Conservation (phyloP, 2,888 invertebrate species). For the Drosophila dives region DNA sequence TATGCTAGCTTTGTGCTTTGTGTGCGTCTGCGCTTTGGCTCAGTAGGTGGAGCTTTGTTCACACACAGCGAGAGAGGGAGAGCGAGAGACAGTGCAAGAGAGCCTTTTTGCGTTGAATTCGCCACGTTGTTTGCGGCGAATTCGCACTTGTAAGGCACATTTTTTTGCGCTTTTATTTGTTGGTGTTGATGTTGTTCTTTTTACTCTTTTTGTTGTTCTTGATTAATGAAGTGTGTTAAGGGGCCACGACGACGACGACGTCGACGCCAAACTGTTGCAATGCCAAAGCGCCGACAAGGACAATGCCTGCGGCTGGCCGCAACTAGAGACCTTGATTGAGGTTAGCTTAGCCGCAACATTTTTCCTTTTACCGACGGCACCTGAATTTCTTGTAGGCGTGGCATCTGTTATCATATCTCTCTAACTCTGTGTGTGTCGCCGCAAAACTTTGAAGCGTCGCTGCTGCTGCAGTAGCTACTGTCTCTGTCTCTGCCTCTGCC, state of each 20-base stretch:
- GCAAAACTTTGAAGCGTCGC: conserved; percentile 47
- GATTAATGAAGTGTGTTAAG: conserved; percentile 84
- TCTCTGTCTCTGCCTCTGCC: conserved; percentile 51
- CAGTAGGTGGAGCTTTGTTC: conserved; percentile 76
- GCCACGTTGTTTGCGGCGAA: conserved; percentile 40
- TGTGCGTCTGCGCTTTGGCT: conserved; percentile 59
- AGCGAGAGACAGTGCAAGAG: conserved; percentile 1
- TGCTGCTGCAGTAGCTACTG: conserved; percentile 5
- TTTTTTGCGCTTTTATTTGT: conserved; percentile 44
- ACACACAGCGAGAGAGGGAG: conserved; percentile 3
- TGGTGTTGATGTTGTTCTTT: conserved; percentile 36
- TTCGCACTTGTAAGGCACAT: conserved; percentile 18
- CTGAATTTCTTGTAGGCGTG: conserved; percentile 57
- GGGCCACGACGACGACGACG: conserved; percentile 71
- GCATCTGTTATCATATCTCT: conserved; percentile 76
- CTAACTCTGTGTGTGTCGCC: conserved; percentile 68
- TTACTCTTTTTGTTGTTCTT: conserved; percentile 59
- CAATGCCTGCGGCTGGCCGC: conserved; percentile 59
- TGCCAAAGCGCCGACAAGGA: conserved; percentile 65
- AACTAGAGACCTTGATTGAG: conserved; percentile 71
- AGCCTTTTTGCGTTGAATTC: conserved; percentile 31
- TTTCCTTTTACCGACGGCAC: conserved; percentile 43
- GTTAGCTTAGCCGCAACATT: conserved; percentile 48
- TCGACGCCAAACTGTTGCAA: conserved; percentile 24
- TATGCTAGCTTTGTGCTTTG: conserved; percentile 35